Percentiles rank a stretch among this genome's conserved stretches.
phyloP scores from a whole-genome alignment of 2,888 invertebrate genomes.

The Plebejus argus region DNA sequence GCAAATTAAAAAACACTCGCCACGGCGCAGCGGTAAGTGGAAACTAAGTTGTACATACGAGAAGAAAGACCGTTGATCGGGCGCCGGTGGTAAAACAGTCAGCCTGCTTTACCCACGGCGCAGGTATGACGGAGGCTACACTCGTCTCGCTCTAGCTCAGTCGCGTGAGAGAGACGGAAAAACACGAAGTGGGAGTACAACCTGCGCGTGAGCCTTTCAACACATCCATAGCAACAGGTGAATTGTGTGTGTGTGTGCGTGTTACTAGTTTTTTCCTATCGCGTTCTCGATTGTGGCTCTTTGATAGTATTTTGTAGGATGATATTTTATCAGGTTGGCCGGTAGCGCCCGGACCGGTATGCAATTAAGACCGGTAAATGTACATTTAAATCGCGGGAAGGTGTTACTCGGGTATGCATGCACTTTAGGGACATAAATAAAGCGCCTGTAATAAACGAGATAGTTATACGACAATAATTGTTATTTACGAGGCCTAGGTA shows the following conservation, averaged over 20 bases:
- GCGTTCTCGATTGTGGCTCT: slow-evolving; percentile 65
- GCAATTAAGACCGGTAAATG: slow-evolving; percentile 47
- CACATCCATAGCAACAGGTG: slow-evolving; percentile 74
- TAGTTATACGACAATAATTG: not conserved
- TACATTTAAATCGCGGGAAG: slow-evolving; percentile 29
- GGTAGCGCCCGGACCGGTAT: slow-evolving; percentile 54
- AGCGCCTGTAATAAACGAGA: slow-evolving; percentile 4
- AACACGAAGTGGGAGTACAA: slow-evolving; percentile 69
- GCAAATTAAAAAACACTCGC: slow-evolving; percentile 65
- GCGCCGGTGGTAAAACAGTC: slow-evolving; percentile 69
- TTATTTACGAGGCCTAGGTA: not conserved
- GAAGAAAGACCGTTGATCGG: slow-evolving; percentile 79
- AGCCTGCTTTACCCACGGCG: slow-evolving; percentile 67
- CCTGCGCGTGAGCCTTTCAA: slow-evolving; percentile 72
- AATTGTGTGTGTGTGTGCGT: slow-evolving; percentile 67
- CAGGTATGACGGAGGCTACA: slow-evolving; percentile 45
- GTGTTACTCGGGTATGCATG: slow-evolving; percentile 20
- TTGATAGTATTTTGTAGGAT: slow-evolving; percentile 70
- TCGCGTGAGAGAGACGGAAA: slow-evolving; percentile 50
- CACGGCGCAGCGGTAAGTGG: slow-evolving; percentile 68
- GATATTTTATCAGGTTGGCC: slow-evolving; percentile 56
- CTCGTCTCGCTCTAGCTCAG: slow-evolving; percentile 52
- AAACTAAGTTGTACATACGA: slow-evolving; percentile 76
- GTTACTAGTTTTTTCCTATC: slow-evolving; percentile 48
- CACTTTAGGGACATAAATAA: slow-evolving; percentile 20